These are phyloP conservation scores for Pseudoips prasinana DNA, from an alignment of 2,888 invertebrate genomes.

Conservation along the genomic window DNA sequence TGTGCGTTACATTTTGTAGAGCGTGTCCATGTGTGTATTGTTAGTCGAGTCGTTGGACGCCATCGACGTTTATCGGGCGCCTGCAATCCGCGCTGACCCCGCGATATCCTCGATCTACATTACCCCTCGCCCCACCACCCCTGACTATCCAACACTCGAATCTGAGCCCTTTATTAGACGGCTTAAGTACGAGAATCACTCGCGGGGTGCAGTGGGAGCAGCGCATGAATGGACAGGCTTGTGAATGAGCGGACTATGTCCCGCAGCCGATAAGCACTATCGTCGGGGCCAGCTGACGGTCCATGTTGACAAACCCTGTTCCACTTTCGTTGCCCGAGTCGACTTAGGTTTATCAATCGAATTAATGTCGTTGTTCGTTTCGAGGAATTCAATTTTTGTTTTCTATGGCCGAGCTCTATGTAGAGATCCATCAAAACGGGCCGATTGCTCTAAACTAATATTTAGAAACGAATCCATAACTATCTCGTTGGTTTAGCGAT, in stretches of 20 bases:
- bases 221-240: conserved; percentile 77
- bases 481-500: no score
- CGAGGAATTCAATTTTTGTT: conserved; percentile 32
- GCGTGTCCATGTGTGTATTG: conserved; percentile 33
- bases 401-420: conserved; percentile 15
- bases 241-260: conserved; percentile 81
- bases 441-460: no score
- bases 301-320: conserved; percentile 79
- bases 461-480: no score
- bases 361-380: conserved; percentile 41
- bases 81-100: conserved; percentile 81
- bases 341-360: conserved; percentile 68
- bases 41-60: conserved; percentile 53
- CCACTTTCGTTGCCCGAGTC: conserved; percentile 68
- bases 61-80: conserved; percentile 72
- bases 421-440: no score
- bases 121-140: conserved; percentile 55
- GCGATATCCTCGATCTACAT: conserved; percentile 78
- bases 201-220: conserved; percentile 43
- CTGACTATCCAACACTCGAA: conserved; percentile 34
- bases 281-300: conserved; percentile 77
- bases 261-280: conserved; percentile 77
- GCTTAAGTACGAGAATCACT: conserved; percentile 54
- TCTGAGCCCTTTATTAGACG: conserved; percentile 44
- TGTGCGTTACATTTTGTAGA: conserved; percentile 29